These are phyloP conservation scores for Habropoda laboriosa DNA, from an alignment of 1,140 invertebrate genomes.

Conservation along the genomic window DNA sequence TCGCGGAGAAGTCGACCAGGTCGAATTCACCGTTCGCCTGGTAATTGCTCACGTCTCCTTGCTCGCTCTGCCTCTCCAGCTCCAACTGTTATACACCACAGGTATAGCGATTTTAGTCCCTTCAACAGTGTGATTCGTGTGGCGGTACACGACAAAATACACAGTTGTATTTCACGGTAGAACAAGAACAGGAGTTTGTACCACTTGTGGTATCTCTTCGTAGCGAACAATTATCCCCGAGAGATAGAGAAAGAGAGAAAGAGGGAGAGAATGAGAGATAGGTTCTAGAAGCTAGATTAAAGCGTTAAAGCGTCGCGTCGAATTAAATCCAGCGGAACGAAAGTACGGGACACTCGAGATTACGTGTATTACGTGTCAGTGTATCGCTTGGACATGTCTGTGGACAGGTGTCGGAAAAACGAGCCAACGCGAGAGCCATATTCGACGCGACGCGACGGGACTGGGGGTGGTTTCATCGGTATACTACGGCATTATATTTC, in stretches of 20 bases:
- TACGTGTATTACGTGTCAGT: slow-evolving; percentile 41
- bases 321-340: slow-evolving; percentile 1
- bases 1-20: slow-evolving; percentile 87
- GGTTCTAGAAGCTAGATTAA: slow-evolving; percentile 2
- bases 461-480: not conserved
- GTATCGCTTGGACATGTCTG: not conserved
- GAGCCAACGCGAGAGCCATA: not conserved
- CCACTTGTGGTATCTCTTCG: not conserved
- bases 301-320: slow-evolving; percentile 11
- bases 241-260: too few relatives aligned
- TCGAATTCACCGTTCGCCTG: slow-evolving; percentile 92
- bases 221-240: not conserved
- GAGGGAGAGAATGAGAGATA: not conserved
- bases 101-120: not conserved
- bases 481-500: too few relatives aligned
- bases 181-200: not conserved
- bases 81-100: slow-evolving; percentile 85
- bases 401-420: slow-evolving; percentile 24
- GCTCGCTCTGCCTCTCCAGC: slow-evolving; percentile 86
- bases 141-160: not conserved
- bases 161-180: too few relatives aligned
- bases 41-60: slow-evolving; percentile 89
- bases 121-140: not conserved
- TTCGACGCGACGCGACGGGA: slow-evolving; percentile 9
- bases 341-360: not conserved